These are phyloP conservation scores for Cylloceria caligata DNA, from an alignment of 2,888 invertebrate genomes.

Conservation along the genomic window DNA sequence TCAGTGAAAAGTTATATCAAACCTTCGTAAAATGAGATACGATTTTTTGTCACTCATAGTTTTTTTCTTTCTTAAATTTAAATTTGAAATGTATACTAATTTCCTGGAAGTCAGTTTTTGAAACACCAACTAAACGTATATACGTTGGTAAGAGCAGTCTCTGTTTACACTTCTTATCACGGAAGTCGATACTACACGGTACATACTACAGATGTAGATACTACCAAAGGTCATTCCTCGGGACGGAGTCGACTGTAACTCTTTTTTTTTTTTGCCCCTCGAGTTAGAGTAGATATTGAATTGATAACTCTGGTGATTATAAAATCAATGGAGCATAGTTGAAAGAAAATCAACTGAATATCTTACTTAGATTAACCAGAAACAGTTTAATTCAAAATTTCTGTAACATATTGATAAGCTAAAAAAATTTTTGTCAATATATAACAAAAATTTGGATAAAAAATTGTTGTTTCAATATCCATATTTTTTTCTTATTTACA, in stretches of 20 bases:
- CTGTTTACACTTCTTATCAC: constrained; percentile 53
- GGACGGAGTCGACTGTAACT: neutral
- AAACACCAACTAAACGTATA: constrained; percentile 18
- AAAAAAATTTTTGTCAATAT: no score
- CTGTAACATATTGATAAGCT: no score
- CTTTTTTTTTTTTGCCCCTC: constrained; percentile 14
- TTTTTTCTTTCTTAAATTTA: constrained; percentile 1
- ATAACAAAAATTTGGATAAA: no score
- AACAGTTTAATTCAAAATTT: no score
- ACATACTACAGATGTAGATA: constrained; percentile 22
- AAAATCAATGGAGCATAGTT: no score
- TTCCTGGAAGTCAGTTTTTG: constrained; percentile 25
- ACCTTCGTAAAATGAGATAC: neutral
- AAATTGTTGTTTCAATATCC: no score
- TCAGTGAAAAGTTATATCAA: neutral
- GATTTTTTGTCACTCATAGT: neutral
- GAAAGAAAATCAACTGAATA: constrained; percentile 15
- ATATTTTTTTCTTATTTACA: no score
- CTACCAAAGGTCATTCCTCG: constrained; percentile 47
- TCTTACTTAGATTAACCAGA: neutral
- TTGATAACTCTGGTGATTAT: no score
- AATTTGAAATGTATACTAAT: neutral
- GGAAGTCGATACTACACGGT: constrained; percentile 8
- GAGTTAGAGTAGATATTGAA: neutral
- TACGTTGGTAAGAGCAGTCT: constrained; percentile 21